A percentile compares a stretch with the other conserved stretches of the same genome.
Conservation (phyloP, 2,888 invertebrate species). For the Eurytoma californica region DNA sequence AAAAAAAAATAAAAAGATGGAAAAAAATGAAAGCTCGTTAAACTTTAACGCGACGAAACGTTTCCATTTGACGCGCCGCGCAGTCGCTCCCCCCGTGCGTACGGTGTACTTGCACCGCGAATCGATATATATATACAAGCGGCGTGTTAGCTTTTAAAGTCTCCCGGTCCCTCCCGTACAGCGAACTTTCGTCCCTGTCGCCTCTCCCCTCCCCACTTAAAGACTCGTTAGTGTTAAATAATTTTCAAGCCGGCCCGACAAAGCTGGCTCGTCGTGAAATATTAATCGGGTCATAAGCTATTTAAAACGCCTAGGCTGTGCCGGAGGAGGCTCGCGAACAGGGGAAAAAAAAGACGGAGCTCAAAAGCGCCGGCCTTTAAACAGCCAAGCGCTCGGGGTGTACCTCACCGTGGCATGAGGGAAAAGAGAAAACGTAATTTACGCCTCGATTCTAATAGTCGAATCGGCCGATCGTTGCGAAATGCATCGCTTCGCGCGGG, state of each 20-base stretch:
- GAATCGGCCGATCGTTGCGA: too few relatives aligned
- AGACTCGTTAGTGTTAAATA: neutral
- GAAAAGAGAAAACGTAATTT: too few relatives aligned
- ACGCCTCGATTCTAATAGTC: too few relatives aligned
- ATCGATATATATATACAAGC: too few relatives aligned
- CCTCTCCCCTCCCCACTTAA: too few relatives aligned
- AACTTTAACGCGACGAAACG: neutral
- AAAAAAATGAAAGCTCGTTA: neutral
- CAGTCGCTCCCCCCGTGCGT: too few relatives aligned
- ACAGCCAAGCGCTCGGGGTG: neutral
- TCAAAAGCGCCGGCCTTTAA: constrained; percentile 8
- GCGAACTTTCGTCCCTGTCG: too few relatives aligned
- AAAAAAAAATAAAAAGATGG: neutral
- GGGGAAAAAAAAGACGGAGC: neutral
- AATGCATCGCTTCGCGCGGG: too few relatives aligned
- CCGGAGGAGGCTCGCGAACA: neutral
- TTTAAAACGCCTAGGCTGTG: constrained; percentile 11
- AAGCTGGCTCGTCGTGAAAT: neutral
- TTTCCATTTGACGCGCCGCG: neutral
- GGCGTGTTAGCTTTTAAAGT: too few relatives aligned
- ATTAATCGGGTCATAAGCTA: constrained; percentile 37
- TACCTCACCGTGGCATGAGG: too few relatives aligned
- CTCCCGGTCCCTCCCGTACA: too few relatives aligned
- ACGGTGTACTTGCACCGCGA: too few relatives aligned
- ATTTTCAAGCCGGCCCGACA: neutral